A percentile compares a stretch with the other conserved stretches of the same genome.
These are phyloP conservation scores for Hemicordylus capensis DNA, from an alignment of 2,113 vertebrate genomes.

Conservation along the genomic window DNA sequence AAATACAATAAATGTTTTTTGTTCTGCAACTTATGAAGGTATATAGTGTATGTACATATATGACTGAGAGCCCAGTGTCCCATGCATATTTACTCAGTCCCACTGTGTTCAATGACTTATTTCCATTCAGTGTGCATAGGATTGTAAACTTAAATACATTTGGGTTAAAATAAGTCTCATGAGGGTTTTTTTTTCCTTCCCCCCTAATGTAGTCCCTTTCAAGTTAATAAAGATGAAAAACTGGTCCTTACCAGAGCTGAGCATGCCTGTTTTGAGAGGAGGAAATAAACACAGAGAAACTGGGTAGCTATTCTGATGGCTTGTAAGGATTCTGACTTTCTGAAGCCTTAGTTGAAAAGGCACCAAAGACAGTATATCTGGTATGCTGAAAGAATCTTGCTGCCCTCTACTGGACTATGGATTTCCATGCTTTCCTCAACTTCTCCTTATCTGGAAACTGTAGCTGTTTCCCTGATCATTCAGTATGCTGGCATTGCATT, in stretches of 20 bases:
- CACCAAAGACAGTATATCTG: neutral
- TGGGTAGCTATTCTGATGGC: neutral
- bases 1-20: too few relatives aligned
- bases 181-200: neutral
- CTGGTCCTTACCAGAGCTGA: too few relatives aligned
- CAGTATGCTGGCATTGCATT: neutral
- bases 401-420: conserved; percentile 3
- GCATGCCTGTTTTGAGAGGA: neutral
- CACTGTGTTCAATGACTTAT: neutral
- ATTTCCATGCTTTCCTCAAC: neutral
- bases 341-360: neutral
- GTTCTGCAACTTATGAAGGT: neutral
- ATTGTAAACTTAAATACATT: neutral
- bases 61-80: neutral
- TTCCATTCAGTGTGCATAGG: neutral
- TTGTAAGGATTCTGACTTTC: neutral
- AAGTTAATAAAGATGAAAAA: neutral
- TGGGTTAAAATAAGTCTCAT: neutral
- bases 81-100: neutral
- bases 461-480: neutral
- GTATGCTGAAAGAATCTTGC: neutral
- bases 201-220: neutral
- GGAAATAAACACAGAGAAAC: neutral
- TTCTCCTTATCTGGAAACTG: neutral
- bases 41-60: neutral